A percentile compares a stretch with the other conserved stretches of the same genome.
Conservation (phyloP, 2,888 invertebrate genomes). For the Eupelmus urozonus region DNA sequence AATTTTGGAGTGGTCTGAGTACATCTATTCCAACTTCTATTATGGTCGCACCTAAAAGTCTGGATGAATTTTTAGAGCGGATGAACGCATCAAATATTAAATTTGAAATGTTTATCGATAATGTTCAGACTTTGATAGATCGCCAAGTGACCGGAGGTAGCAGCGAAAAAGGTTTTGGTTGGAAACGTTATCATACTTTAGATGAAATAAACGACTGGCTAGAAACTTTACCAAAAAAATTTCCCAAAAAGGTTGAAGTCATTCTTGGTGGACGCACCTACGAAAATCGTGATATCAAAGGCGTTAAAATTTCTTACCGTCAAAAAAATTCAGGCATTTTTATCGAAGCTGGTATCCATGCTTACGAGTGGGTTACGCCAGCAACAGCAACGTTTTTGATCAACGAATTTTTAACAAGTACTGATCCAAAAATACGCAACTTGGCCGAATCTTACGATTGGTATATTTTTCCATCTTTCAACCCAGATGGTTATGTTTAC, state of each 20-base stretch:
- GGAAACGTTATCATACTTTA: not conserved
- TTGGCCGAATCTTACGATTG: conserved; percentile 83
- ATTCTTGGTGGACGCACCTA: conserved; percentile 50
- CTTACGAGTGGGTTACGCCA: conserved; percentile 87
- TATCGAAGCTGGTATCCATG: conserved; percentile 83
- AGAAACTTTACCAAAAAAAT: not conserved
- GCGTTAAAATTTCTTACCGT: conserved; percentile 69
- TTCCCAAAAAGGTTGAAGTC: not conserved
- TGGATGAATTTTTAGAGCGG: conserved; percentile 77
- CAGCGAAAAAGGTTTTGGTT: not conserved
- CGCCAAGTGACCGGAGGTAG: conserved; percentile 61
- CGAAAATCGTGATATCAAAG: conserved; percentile 59
- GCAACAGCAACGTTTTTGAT: conserved; percentile 82
- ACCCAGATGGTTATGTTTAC: conserved; percentile 88
- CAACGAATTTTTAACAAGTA: conserved; percentile 81
- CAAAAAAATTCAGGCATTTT: conserved; percentile 79
- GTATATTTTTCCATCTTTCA: conserved; percentile 87
- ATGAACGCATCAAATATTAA: conserved; percentile 75
- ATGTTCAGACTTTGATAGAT: conserved; percentile 80
- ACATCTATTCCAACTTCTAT: conserved; percentile 77
- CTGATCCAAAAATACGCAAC: conserved; percentile 77
- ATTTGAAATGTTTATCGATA: conserved; percentile 78
- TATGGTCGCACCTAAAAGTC: conserved; percentile 81
- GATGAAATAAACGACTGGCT: conserved; percentile 14
- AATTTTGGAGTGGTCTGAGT: conserved; percentile 66